Percentiles rank a stretch among this genome's conserved stretches.
phyloP scores from a whole-genome alignment of 2,888 invertebrate species.

The Gonocerus acuteangulatus region DNA sequence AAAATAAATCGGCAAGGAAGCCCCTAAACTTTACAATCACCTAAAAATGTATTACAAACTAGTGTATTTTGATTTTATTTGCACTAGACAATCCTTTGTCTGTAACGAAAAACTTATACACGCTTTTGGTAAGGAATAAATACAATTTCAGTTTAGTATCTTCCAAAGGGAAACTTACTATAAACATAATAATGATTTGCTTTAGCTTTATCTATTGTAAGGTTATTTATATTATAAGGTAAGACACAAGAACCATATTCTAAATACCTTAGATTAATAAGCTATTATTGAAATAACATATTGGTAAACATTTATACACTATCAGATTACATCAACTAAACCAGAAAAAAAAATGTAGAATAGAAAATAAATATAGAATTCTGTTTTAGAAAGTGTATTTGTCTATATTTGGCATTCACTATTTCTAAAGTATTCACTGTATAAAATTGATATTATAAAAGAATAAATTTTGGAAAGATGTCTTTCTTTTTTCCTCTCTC shows the following conservation, averaged over 20 bases:
- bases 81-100: background rate
- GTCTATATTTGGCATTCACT: conserved; percentile 32
- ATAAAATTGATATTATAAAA: conserved; percentile 26
- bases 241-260: conserved; percentile 35
- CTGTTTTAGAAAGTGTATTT: conserved; percentile 16
- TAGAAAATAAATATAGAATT: conserved; percentile 5
- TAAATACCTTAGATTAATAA: conserved; percentile 28
- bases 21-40: too few relatives aligned
- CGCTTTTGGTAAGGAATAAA: background rate
- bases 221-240: conserved; percentile 3
- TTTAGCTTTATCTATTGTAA: background rate
- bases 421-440: conserved; percentile 33
- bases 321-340: conserved; percentile 15
- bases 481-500: background rate
- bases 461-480: conserved; percentile 18
- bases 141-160: background rate
- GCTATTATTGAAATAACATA: conserved; percentile 23
- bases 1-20: too few relatives aligned
- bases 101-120: background rate
- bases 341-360: conserved; percentile 1
- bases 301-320: conserved; percentile 34
- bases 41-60: too few relatives aligned
- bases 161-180: conserved; percentile 1
- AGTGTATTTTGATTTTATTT: background rate
- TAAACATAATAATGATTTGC: background rate